Base-by-base conservation (phyloP, 2,888 invertebrate genomes). In the Macaria liturata region DNA sequence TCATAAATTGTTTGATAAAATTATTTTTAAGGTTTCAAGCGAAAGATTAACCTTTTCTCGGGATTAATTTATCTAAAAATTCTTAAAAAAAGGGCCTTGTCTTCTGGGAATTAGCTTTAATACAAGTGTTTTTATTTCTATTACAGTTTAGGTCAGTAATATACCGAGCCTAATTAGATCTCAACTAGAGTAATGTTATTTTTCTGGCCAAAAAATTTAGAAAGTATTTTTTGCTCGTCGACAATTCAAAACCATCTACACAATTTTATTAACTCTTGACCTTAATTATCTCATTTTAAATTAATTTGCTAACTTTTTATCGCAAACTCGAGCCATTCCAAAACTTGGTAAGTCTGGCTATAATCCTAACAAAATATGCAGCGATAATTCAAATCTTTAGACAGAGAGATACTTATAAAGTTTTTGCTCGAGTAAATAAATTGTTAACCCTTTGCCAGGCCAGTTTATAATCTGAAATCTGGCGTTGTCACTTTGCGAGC, bases 1-100 rank as follows among this genome's bases (percentile, higher is more conserved):
- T 70, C 83, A 83, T 89, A 88, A 89, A 74, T 68, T 63, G 74
- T 75, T 67, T 77, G 82, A 84, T 86, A 81, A 55, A 51, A 84
- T 81, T 78, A 78, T 80, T 82, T 83, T 80, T 80, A 74, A 73
- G 67, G 64, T 60, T 72, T 71, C 66, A 61, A 66, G 57, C 60
- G 61, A 61, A 59, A 59, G 57, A 67, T 71, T 67, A 71, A 69
- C 61, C 48, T 40, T 47, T 57, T 40, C 46, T 42, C 42, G 20
- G 44, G 62, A 54, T 52, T 48, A 44, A 44, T 40, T 32, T 34
- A 49, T 45, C 43, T 30, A 40, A 57, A 34, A 59, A 54, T 64
- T 47, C 20, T n/a, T n/a, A n/a, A 43, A 50, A 32, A 43, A 32
- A 32, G 5, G 5, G 4, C 7, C 34, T 34, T 4, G 34, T 7